Base-by-base conservation (phyloP, 2,888 invertebrate species). In the Steinernema carpocapsae region DNA sequence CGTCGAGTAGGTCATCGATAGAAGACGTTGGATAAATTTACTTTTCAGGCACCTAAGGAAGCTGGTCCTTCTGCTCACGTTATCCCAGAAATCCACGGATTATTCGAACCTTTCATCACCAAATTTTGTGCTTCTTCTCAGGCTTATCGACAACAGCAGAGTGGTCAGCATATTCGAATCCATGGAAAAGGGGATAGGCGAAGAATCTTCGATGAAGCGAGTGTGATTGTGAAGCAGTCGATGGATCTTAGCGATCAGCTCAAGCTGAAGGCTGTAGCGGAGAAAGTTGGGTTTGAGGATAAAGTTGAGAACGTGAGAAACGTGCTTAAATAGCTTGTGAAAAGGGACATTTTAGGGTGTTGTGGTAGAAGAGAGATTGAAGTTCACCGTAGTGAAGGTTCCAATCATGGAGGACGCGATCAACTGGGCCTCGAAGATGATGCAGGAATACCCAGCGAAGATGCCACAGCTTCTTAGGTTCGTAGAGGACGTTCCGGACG, bases 81-180 rank as follows among this genome's bases (percentile, higher is more conserved):
- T 56, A 6, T 56, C 56, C 7, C 56, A 56, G 22, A 24, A 22
- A 7, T 56, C 56, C 2, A 19, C 26, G 6, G 24, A 56, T 17
- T 56, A 56, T 24, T 56, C 56, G 3, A 3, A 12, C 6, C 26
- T 56, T 1, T 56, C 56, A 6, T 3, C 24, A 6, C 24, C 22
- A 17, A 56, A 56, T 26, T 56, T 56, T 22, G 56, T 24, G 14
- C 56, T 56, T 24, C 56, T 56, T 56, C 26, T 56, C 24, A 22
- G 56, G 17, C 14, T 56, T 14, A 26, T 56, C 56, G 56, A 56
- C 17, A 7, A 22, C 56, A 26, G 26, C 12, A 56, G 56, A 24
- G 17, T 56, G 24, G 26, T 56, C 56, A 56, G 26, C 4, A 56
- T 56, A 22, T 26, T 56, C 12, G 6, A 56, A 10, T 56, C 56